Conservation (phyloP, 53 echinoderm and acorn worm genomes). For the Henricia sp. region DNA sequence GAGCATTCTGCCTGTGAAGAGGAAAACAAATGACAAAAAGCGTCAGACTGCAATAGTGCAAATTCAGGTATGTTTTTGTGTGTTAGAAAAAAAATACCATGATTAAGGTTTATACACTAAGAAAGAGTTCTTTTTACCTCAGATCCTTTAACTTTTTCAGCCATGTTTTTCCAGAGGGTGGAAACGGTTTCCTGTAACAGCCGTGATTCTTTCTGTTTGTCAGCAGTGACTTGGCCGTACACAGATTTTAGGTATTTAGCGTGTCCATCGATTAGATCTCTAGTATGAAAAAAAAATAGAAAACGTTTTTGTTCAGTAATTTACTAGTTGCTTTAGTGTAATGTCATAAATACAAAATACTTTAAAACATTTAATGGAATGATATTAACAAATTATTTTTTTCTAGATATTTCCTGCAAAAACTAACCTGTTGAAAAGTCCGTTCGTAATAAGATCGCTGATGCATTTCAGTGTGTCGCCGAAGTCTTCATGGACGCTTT, state of each 20-base stretch:
- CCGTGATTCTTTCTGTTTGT: constrained; percentile 68
- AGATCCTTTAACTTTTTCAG: constrained; percentile 3
- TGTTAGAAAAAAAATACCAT: too few relatives aligned
- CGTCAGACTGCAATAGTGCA: background rate
- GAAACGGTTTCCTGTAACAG: constrained; percentile 26
- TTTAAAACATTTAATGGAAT: background rate
- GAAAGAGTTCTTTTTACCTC: constrained; percentile 7
- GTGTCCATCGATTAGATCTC: constrained; percentile 67
- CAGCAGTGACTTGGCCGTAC: constrained; percentile 22
- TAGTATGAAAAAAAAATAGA: background rate
- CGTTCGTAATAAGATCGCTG: constrained; percentile 30
- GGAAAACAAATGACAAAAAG: too few relatives aligned
- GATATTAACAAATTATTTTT: background rate
- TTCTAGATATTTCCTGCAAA: background rate
- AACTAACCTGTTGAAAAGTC: constrained; percentile 45
- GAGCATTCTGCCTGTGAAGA: constrained; percentile 11
- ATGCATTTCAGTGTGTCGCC: constrained; percentile 19
- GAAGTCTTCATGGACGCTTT: background rate
- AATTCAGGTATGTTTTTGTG: background rate
- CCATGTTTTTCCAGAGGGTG: constrained; percentile 53
- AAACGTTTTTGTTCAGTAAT: too few relatives aligned
- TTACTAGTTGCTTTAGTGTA: too few relatives aligned
- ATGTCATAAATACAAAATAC: too few relatives aligned
- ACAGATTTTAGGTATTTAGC: constrained; percentile 37
- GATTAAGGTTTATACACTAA: too few relatives aligned